A percentile compares a stretch with the other conserved stretches of the same genome.
Conservation (phyloP, 2,888 invertebrate species). For the Tipula helvola region DNA sequence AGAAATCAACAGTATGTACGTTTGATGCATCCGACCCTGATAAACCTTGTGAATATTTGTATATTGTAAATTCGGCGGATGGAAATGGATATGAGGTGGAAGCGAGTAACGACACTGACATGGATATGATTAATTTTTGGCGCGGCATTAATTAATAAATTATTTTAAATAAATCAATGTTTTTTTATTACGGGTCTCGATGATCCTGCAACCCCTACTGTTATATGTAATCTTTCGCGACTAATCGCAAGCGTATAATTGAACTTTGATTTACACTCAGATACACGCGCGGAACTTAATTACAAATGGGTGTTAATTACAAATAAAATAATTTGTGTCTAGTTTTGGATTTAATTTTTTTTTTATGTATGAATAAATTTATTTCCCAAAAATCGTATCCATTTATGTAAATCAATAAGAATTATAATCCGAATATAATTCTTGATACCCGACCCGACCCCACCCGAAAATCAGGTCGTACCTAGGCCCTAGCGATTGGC, state of each 20-base stretch:
- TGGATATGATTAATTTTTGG: not conserved
- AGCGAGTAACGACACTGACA: not conserved
- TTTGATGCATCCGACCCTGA: not conserved
- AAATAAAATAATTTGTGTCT: too few relatives aligned
- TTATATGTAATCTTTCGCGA: not conserved
- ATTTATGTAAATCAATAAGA: too few relatives aligned
- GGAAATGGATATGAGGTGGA: not conserved
- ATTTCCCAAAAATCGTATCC: too few relatives aligned
- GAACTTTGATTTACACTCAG: constrained; percentile 25
- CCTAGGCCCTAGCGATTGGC: too few relatives aligned
- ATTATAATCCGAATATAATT: too few relatives aligned
- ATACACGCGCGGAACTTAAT: too few relatives aligned
- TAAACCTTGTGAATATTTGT: not conserved
- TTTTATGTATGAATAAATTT: too few relatives aligned
- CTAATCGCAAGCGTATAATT: constrained; percentile 23
- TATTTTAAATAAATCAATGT: not conserved
- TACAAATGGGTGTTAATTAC: too few relatives aligned
- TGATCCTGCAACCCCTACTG: not conserved
- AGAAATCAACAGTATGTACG: not conserved
- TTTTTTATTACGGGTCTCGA: not conserved
- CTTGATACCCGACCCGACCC: too few relatives aligned
- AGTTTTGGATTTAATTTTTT: too few relatives aligned
- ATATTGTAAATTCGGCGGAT: not conserved
- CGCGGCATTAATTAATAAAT: not conserved
- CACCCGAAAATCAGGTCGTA: too few relatives aligned